These are phyloP conservation scores for Hydrochoerus hydrochaeris DNA, from an alignment of 2,113 vertebrate species.

Conservation along the genomic window DNA sequence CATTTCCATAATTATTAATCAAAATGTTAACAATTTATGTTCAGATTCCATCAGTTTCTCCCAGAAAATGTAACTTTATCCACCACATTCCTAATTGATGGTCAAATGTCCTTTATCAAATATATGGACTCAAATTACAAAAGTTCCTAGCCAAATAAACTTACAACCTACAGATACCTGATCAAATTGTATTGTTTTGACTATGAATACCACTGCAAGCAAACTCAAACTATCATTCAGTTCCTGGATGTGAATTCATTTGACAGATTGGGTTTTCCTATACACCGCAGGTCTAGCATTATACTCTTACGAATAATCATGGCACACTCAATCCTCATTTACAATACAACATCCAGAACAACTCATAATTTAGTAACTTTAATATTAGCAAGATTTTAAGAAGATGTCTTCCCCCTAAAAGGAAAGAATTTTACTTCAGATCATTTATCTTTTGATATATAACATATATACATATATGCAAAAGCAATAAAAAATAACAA, in stretches of 20 bases:
- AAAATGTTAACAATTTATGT: not conserved
- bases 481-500: not conserved
- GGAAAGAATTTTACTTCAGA: not conserved
- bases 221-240: not conserved
- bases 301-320: not conserved
- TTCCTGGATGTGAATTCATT: not conserved
- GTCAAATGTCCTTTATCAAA: not conserved
- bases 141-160: not conserved
- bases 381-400: not conserved
- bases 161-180: not conserved
- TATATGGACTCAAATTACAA: not conserved
- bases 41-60: not conserved
- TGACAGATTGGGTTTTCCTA: not conserved
- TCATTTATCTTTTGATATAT: not conserved
- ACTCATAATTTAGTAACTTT: not conserved
- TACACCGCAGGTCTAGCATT: not conserved
- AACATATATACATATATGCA: not conserved
- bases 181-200: not conserved
- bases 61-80: not conserved
- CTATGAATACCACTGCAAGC: not conserved
- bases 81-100: not conserved
- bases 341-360: not conserved
- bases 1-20: not conserved
- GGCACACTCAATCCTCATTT: not conserved
- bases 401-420: not conserved